phyloP scores from a whole-genome alignment of 2,888 invertebrate genomes.

The Pyrocoelia pectoralis region DNA sequence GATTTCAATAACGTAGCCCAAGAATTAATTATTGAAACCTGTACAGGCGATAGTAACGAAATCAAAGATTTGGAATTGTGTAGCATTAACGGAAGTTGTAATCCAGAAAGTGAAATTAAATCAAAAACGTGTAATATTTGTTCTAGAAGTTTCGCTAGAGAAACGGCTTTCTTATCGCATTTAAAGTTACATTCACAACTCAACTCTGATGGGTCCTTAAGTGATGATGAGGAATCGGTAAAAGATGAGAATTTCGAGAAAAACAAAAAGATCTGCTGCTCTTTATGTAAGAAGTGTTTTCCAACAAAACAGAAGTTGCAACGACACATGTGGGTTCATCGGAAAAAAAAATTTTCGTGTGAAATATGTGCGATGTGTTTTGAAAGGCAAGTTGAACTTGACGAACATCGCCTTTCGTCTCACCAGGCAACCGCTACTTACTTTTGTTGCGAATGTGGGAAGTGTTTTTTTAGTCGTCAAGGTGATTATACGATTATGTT shows the following conservation, averaged over 20 bases:
- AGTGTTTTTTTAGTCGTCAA: slow-evolving; percentile 60
- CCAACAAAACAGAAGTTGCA: slow-evolving; percentile 62
- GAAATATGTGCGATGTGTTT: slow-evolving; percentile 59
- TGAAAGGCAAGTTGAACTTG: slow-evolving; percentile 56
- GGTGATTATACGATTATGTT: slow-evolving; percentile 39
- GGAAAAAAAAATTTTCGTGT: slow-evolving; percentile 59
- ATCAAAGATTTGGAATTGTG: background rate
- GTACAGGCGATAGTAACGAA: background rate
- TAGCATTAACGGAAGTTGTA: background rate
- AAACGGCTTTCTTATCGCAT: slow-evolving; percentile 59
- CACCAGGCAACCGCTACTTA: slow-evolving; percentile 59
- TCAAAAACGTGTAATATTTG: background rate
- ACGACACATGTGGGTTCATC: slow-evolving; percentile 61
- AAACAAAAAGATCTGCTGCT: slow-evolving; percentile 45
- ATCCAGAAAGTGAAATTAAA: background rate
- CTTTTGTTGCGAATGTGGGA: slow-evolving; percentile 59
- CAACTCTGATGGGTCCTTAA: slow-evolving; percentile 61
- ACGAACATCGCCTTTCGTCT: slow-evolving; percentile 56
- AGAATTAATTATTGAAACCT: slow-evolving; percentile 50
- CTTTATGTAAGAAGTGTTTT: slow-evolving; percentile 59
- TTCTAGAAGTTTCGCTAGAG: slow-evolving; percentile 56
- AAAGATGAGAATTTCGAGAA: background rate
- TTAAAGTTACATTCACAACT: slow-evolving; percentile 50
- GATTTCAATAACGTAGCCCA: slow-evolving; percentile 32
- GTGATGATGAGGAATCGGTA: slow-evolving; percentile 56